A percentile compares a stretch with the other conserved stretches of the same genome.
Evolutionary conservation across 1,140 invertebrate species (phyloP).

Genomic region (Zaprionus kolodkinae): DNA sequence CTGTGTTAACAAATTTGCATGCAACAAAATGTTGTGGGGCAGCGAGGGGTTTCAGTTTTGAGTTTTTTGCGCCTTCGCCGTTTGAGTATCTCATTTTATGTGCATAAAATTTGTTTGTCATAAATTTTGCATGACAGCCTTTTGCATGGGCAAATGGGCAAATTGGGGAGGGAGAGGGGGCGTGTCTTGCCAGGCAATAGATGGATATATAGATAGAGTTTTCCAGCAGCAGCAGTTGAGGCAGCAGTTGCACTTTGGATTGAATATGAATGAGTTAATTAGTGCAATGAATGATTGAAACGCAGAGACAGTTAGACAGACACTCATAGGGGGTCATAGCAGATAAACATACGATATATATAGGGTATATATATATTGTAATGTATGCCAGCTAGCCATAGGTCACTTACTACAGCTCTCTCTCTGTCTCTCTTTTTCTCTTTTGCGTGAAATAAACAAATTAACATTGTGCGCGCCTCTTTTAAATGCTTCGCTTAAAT

Average conservation of each 20-base stretch:
- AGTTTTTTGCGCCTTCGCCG: conserved; percentile 9
- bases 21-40: conserved; percentile 47
- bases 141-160: conserved; percentile 31
- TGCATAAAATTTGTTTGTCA: conserved; percentile 58
- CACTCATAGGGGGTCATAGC: not conserved
- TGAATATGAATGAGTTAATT: conserved; percentile 58
- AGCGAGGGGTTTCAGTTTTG: conserved; percentile 22
- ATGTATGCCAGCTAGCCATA: too few species aligned
- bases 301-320: conserved; percentile 23
- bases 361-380: not conserved
- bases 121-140: conserved; percentile 49
- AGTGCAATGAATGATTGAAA: conserved; percentile 48
- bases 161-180: conserved; percentile 4
- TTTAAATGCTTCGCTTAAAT: conserved; percentile 54
- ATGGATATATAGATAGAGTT: conserved; percentile 9
- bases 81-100: conserved; percentile 32
- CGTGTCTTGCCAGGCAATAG: conserved; percentile 22
- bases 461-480: conserved; percentile 11
- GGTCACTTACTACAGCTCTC: too few species aligned
- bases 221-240: conserved; percentile 16
- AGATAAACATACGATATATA: not conserved
- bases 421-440: not conserved
- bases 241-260: conserved; percentile 24
- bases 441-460: not conserved
- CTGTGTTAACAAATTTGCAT: conserved; percentile 56